Base-by-base conservation (phyloP, 1,140 invertebrate genomes). In the Tetramorium parvispinum region DNA sequence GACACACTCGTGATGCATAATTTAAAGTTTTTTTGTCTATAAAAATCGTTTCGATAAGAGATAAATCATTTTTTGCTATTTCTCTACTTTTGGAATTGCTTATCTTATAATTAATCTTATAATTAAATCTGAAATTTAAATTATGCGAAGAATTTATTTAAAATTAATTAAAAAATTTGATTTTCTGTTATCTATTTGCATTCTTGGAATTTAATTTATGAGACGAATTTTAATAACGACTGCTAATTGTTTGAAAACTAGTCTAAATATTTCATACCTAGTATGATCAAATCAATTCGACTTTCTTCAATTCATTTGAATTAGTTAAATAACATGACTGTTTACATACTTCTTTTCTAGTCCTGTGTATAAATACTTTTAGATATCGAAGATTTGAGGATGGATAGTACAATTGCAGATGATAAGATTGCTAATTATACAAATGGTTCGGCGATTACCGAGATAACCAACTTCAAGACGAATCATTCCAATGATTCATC, bases 401-500 rank as follows among this genome's bases (percentile, higher is more conserved):
- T 3, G 13, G 24, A 32, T 70, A 24, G 40, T 57, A 43, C 16
- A n/a, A 82, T 21, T 46, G 11, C n/a, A 7, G 4, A 53, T 2
- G 37, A 71, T 21, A 16, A 68, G 21, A 43, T 6, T 43, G 11
- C 4, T 24, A 55, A 59, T 49, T n/a, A 49, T 59, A 46, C 8
- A 43, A 82, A 57, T 27, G 16, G 1, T 71, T 46, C 24, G 8
- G 32, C 11, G 11, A 73, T 11, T 55, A 3, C 21, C 21, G 18
- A 59, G 24, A 46, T 6, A 16, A 13, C 37, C 57, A 82, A 71
- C 24, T 32, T 21, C 18, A 3, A 32, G 24, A 73, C 7, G 16
- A 59, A 43, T 73, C 24, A 59, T 59, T 55, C n/a, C 24, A 16
- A 82, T 37, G 40, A 83, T 16, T 75, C 27, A 24, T 18, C 53